Base-by-base conservation (phyloP, 92 coral and sea anemone genomes). In the Hydrozoanthus gracilis region DNA sequence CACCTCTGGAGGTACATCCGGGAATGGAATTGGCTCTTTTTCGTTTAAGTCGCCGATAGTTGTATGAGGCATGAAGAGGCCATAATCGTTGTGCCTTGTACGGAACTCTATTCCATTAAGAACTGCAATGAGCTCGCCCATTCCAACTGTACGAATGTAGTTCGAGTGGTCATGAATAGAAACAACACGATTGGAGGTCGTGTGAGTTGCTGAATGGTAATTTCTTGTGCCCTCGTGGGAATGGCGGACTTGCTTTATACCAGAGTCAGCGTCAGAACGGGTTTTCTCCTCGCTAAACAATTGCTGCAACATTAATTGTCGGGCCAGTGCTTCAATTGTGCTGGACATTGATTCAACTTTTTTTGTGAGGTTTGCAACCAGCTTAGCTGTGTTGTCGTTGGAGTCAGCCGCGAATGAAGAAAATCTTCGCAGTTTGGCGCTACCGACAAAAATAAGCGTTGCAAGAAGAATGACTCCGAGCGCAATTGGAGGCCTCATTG, bases 51-150 rank as follows among this genome's bases (percentile, higher is more conserved):
- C 91, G 12, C 72, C 83, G 85, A 88, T 89, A 71, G 93, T 93
- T 46, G 20, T 75, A 82, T 87, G 86, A 5, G 98, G 89, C 96
- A 91, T 95, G 86, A 74, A 87, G 8, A 95, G 93, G 18, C 96
- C 93, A 88, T 95, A 95, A 76, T 95, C 98, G 71, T 95, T 95
- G 82, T 95, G 98, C 72, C 98, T 89, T 51, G 98, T 95, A 10
- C 98, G 95, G 82, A 95, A 95, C 51, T 95, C 98, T 20, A 93
- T 93, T 67, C 98, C 96, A 76, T 95, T 95, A 68, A 95, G 90
- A 64, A 95, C 95, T 1, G 73, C 98, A 65, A 91, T 79, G 68
- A 92, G 90, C 82, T 95, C 98, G 2, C 96, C 96, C 88, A 95
- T 89, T 0, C 98, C 96, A 18, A 95, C 93, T 6, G 98, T 95